phyloP scores from a whole-genome alignment of 2,113 vertebrate genomes.

The Paedocypris sp. region DNA sequence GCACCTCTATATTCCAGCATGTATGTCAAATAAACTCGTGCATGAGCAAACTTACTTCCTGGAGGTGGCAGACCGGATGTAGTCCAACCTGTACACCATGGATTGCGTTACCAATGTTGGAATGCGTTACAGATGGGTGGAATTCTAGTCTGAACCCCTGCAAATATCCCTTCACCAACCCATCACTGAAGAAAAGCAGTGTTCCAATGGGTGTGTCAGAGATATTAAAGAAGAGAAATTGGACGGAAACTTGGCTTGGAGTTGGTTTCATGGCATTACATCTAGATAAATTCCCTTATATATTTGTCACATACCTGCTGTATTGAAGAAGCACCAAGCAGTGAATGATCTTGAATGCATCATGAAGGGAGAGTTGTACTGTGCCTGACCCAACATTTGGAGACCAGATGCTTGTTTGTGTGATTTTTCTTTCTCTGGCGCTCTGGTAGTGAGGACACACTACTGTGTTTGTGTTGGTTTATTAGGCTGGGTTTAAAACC shows the following conservation, averaged over 20 bases:
- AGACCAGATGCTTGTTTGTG: constrained; percentile 59
- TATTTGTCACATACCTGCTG: constrained; percentile 59
- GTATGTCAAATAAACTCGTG: constrained; percentile 21
- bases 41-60: constrained; percentile 49
- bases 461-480: neutral
- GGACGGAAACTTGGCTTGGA: constrained; percentile 7
- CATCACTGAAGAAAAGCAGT: constrained; percentile 43
- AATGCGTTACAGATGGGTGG: constrained; percentile 78
- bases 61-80: constrained; percentile 58
- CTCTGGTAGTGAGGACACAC: constrained; percentile 22
- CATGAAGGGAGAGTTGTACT: constrained; percentile 38
- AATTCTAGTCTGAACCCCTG: constrained; percentile 50
- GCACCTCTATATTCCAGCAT: neutral
- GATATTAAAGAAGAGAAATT: neutral
- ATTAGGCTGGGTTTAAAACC: neutral
- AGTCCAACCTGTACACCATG: constrained; percentile 77
- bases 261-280: constrained; percentile 36
- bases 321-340: constrained; percentile 2
- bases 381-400: constrained; percentile 61
- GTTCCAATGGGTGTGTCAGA: neutral
- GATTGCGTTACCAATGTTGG: constrained; percentile 73
- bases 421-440: constrained; percentile 48
- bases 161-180: constrained; percentile 63
- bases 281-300: constrained; percentile 54
- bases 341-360: constrained; percentile 47